Conservation (phyloP, 2,113 vertebrate genomes). For the Chinchilla lanigera region DNA sequence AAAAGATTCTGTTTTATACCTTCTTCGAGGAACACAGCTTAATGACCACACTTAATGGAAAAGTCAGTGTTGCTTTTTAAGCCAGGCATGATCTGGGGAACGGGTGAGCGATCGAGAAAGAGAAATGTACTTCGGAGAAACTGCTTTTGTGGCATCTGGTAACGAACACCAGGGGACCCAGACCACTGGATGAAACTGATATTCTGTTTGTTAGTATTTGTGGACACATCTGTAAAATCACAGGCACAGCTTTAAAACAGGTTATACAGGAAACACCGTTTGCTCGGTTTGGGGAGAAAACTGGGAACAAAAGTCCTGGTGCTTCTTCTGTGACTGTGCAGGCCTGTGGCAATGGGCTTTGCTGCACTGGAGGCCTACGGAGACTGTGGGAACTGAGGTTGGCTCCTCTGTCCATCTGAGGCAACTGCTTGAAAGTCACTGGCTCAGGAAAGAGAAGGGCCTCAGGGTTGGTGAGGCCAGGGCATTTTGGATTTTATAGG, state of each 20-base stretch:
- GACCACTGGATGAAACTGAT: background rate
- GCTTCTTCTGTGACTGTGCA: fast-evolving
- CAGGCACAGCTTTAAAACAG: background rate
- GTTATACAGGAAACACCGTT: background rate
- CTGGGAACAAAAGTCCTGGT: background rate
- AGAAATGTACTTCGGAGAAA: background rate
- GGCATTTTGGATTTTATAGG: background rate
- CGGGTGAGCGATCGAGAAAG: background rate
- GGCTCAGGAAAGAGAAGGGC: background rate
- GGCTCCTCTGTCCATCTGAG: background rate
- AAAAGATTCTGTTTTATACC: background rate
- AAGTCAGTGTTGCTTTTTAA: background rate
- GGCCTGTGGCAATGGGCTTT: background rate
- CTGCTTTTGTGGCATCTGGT: background rate
- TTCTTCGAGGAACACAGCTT: background rate
- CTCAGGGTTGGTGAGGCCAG: fast-evolving
- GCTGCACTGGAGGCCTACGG: background rate
- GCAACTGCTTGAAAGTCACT: background rate
- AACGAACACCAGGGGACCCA: background rate
- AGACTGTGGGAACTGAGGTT: background rate
- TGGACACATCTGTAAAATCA: background rate
- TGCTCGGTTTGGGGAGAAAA: background rate
- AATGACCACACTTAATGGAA: background rate
- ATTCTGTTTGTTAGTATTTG: background rate
- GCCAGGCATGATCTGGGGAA: background rate